Base-by-base conservation (phyloP, 2,888 invertebrate genomes). In the Xestia c-nigrum region DNA sequence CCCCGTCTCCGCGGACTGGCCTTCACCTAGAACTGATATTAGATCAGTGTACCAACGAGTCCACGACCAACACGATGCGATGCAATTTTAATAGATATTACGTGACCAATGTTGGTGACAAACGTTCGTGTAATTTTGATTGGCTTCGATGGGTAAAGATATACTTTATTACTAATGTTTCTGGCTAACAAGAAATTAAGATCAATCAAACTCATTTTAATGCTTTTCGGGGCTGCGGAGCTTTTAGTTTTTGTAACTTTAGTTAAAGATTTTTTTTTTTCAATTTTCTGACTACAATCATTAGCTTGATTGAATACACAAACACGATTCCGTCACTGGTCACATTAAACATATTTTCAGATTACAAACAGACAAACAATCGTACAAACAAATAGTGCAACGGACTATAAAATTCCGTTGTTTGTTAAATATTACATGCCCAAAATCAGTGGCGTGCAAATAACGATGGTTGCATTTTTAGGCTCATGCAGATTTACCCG, bases 11-110 rank as follows among this genome's bases (percentile, higher is more conserved):
- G 46, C 21, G 38, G 21, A 55, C 19, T 46, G 75, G 85, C 86
- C 86, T 85, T 87, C 75, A 87, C 87, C 85, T 85, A 87, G 87
- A 81, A 46, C 52, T 68, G 59, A 38, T 84, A 77, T 74, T 78
- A 81, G 83, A 84, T 72, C 81, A 80, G 57, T 76, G 72, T 72
- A 83, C 57, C 76, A 67, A 3, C 43, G 59, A 65, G 38, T 24
- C 19, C 46, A 24, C 61, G 74, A 65, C 59, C 52, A 71, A 67
- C 61, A 64, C 72, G 57, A 80, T 21, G n/a, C 52, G 55, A 70
- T 55, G 55, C 66, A 47, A 43, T 81, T 71, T 3, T 76, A 81
- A 57, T 71, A 21, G 50, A 78, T 16, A 69, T 12, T 77, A 40
- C 80, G 52, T 66, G 52, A 46, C 61, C 52, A 78, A 73, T 38